These are phyloP conservation scores for Phallusia fumigata DNA, from an alignment of 23 tunicate genomes.

Conservation along the genomic window DNA sequence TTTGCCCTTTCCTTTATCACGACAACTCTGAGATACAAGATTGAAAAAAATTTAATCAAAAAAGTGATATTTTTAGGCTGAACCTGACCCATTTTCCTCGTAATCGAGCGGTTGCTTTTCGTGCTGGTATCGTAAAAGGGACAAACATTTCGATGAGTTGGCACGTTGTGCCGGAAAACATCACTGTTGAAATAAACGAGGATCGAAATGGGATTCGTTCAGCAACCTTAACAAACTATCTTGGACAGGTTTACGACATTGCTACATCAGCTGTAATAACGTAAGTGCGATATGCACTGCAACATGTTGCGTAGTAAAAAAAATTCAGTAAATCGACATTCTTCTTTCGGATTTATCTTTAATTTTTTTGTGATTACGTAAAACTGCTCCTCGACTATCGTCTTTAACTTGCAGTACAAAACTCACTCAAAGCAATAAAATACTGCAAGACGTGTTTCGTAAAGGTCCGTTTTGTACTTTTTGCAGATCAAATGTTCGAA, in stretches of 20 bases:
- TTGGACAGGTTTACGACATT: neutral
- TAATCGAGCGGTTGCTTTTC: neutral
- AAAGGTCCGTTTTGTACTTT: too few relatives aligned
- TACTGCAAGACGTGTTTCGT: too few relatives aligned
- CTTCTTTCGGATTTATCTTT: too few relatives aligned
- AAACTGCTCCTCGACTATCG: too few relatives aligned
- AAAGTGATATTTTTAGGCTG: neutral
- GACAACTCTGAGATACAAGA: too few relatives aligned
- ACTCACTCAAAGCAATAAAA: too few relatives aligned
- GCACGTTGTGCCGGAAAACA: conserved; percentile 11
- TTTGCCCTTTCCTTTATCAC: too few relatives aligned
- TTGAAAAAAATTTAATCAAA: too few relatives aligned
- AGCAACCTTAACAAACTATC: neutral
- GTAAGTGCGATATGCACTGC: neutral
- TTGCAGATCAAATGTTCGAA: neutral
- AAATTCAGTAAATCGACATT: too few relatives aligned
- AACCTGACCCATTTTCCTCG: neutral
- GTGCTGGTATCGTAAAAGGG: conserved; percentile 39
- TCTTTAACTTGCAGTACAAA: too few relatives aligned
- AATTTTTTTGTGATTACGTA: too few relatives aligned
- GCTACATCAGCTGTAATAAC: neutral
- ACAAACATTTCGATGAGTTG: conserved; percentile 41
- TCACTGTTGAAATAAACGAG: neutral
- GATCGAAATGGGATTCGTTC: neutral
- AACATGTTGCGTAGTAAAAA: too few relatives aligned